Evolutionary conservation across 2,888 invertebrate species (phyloP).

Genomic region (Quadroppia sp.): DNA sequence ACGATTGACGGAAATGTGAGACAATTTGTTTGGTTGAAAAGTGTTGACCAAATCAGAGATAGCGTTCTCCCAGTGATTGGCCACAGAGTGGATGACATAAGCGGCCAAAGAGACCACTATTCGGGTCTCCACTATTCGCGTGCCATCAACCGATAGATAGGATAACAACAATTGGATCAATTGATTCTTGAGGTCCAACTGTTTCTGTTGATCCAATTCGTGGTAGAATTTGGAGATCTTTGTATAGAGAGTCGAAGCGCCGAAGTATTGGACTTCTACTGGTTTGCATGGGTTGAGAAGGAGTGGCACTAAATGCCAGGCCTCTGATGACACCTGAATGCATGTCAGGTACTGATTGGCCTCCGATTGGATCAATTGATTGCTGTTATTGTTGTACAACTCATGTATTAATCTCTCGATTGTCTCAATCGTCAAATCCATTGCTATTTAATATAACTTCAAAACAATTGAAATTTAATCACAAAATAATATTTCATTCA

Average conservation of each 20-base stretch:
- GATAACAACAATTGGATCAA: constrained; percentile 70
- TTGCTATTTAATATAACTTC: constrained; percentile 14
- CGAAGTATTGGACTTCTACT: constrained; percentile 84
- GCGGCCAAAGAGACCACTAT: constrained; percentile 81
- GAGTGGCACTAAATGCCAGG: constrained; percentile 91
- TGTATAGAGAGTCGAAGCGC: constrained; percentile 79
- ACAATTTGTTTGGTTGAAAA: constrained; percentile 59
- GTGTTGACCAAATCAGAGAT: constrained; percentile 69
- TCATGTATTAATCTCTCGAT: constrained; percentile 54
- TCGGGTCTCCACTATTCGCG: constrained; percentile 69
- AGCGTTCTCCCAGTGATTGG: constrained; percentile 62
- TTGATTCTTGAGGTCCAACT: constrained; percentile 69
- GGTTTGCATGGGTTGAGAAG: constrained; percentile 63
- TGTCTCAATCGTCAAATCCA: constrained; percentile 33
- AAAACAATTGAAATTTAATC: not conserved
- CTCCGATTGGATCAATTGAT: constrained; percentile 60
- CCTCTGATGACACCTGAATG: constrained; percentile 77
- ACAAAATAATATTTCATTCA: not conserved
- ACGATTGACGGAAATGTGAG: constrained; percentile 60
- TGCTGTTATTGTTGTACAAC: constrained; percentile 60
- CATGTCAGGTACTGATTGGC: constrained; percentile 80
- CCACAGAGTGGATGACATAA: constrained; percentile 68
- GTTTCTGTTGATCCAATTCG: constrained; percentile 75
- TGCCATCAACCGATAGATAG: constrained; percentile 72
- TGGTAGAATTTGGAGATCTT: constrained; percentile 83